phyloP scores from a whole-genome alignment of 2,888 invertebrate genomes.

The Eupeodes luniger region DNA sequence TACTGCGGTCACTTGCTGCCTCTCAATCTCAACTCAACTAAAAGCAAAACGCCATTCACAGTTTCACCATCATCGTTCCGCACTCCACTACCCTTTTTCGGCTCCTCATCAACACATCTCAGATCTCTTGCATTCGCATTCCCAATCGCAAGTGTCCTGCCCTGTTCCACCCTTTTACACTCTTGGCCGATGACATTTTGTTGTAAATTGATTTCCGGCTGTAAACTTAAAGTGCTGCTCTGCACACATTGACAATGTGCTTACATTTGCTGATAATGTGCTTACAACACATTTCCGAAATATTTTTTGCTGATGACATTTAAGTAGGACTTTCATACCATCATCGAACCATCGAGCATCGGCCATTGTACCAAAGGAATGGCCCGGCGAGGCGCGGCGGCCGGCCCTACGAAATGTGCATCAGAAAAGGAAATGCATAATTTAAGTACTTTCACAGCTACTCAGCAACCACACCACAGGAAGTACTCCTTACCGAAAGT shows the following conservation, averaged over 20 bases:
- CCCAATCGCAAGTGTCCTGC: no score
- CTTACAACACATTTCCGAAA: constrained; percentile 39
- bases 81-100: background rate
- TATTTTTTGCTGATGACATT: constrained; percentile 68
- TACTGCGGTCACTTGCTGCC: constrained; percentile 72
- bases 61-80: background rate
- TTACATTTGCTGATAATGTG: constrained; percentile 47
- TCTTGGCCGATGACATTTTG: constrained; percentile 48
- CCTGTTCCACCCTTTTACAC: no score
- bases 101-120: background rate
- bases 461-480: constrained; percentile 57
- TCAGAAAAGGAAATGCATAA: constrained; percentile 66
- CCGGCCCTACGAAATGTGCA: constrained; percentile 37
- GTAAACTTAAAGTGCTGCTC: constrained; percentile 48
- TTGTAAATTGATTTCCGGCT: constrained; percentile 75
- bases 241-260: constrained; percentile 57
- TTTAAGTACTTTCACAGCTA: constrained; percentile 76
- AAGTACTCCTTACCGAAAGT: constrained; percentile 31
- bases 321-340: constrained; percentile 47
- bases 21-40: constrained; percentile 36
- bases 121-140: no score
- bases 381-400: no score
- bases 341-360: background rate
- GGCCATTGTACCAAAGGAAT: background rate
- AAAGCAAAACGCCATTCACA: constrained; percentile 19